Evolutionary conservation across 2,113 vertebrate species (phyloP).

Genomic region (Rhea pennata): DNA sequence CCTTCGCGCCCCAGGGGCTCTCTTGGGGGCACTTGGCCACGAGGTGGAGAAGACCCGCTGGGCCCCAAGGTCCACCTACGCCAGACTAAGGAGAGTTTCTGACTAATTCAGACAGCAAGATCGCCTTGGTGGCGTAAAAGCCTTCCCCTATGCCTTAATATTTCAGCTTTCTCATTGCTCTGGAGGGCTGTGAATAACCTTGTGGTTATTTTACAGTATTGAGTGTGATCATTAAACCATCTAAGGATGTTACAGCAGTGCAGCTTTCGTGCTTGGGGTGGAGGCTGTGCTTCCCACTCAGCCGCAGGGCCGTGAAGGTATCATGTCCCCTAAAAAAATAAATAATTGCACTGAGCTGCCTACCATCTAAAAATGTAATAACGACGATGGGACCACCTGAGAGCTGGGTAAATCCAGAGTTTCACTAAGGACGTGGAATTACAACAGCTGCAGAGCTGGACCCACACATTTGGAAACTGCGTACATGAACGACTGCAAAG

Average conservation of each 20-base stretch:
- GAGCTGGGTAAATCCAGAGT: background rate
- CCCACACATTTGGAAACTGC: background rate
- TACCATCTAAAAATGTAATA: background rate
- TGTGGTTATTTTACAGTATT: background rate
- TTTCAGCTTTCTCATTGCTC: background rate
- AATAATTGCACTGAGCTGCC: background rate
- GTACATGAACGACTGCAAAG: background rate
- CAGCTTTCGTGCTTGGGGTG: background rate
- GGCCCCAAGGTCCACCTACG: background rate
- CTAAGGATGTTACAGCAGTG: rapidly evolving
- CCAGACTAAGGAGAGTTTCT: background rate
- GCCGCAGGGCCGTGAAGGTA: background rate
- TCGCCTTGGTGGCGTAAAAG: background rate
- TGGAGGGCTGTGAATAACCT: background rate
- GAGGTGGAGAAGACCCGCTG: no score
- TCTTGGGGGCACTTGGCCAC: rapidly evolving
- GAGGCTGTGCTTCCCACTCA: background rate
- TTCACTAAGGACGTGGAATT: slow-evolving; percentile 2
- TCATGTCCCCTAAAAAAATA: background rate
- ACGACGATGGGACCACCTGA: background rate
- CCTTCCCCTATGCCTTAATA: background rate
- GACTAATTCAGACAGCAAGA: background rate
- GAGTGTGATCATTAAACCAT: background rate
- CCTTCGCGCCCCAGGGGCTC: rapidly evolving
- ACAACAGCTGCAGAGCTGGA: background rate